Conservation (phyloP, 2,113 vertebrate species). For the Panurus biarmicus region DNA sequence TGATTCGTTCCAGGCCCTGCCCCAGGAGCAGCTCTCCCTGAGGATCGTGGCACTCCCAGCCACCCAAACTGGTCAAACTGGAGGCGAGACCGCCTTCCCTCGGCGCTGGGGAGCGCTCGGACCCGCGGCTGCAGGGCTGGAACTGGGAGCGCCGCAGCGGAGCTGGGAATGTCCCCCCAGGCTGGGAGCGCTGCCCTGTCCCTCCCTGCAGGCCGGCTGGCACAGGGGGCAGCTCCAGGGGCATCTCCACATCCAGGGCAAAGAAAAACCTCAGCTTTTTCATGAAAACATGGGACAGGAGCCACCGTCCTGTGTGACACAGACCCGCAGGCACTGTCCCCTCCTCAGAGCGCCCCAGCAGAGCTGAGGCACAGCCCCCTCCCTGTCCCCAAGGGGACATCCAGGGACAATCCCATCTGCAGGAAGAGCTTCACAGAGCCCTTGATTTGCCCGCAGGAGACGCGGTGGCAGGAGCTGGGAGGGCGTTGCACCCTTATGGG, state of each 20-base stretch:
- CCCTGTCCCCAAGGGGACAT: neutral
- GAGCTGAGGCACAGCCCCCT: neutral
- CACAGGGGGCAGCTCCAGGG: too few species aligned
- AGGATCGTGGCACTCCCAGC: neutral
- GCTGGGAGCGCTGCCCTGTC: too few species aligned
- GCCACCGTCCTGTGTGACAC: neutral
- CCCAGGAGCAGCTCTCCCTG: neutral
- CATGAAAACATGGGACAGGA: neutral
- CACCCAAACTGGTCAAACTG: neutral
- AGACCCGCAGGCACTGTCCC: neutral
- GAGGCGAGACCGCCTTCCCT: neutral
- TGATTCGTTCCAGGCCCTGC: neutral
- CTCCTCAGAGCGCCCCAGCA: too few species aligned
- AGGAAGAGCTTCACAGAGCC: neutral
- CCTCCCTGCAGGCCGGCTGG: too few species aligned
- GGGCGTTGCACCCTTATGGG: accelerated
- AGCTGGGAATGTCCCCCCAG: too few species aligned
- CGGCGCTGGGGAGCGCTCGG: neutral
- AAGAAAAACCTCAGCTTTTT: neutral
- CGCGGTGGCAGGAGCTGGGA: neutral
- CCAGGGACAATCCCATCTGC: accelerated
- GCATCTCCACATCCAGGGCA: neutral
- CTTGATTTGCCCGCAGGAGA: accelerated
- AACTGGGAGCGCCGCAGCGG: too few species aligned
- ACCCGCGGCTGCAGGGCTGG: neutral